Percentiles rank a stretch among this genome's conserved stretches.
Evolutionary conservation across 2,113 vertebrate genomes (phyloP).

Genomic region (zebrafish (Danio rerio)): DNA sequence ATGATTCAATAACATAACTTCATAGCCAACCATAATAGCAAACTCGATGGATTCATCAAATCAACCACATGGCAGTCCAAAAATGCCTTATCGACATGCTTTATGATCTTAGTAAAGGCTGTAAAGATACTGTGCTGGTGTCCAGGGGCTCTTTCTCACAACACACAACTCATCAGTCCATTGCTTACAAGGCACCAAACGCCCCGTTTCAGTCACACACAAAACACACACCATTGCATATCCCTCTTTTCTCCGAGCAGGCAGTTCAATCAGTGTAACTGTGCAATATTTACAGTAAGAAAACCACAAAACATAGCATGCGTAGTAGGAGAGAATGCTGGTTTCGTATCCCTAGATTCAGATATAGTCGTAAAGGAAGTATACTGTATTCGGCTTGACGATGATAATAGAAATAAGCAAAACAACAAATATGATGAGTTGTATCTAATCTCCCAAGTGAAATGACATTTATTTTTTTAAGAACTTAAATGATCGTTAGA

Average conservation of each 20-base stretch:
- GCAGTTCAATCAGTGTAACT: slow-evolving; percentile 49
- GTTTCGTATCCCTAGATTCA: slow-evolving; percentile 50
- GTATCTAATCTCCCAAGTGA: slow-evolving; percentile 50
- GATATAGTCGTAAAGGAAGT: slow-evolving; percentile 31
- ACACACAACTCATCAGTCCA: slow-evolving; percentile 8
- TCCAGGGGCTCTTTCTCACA: slow-evolving; percentile 31
- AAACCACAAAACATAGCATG: slow-evolving; percentile 68
- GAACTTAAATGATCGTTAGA: slow-evolving; percentile 51
- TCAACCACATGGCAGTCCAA: neutral
- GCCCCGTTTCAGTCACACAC: slow-evolving; percentile 30
- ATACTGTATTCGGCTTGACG: slow-evolving; percentile 1
- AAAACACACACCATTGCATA: slow-evolving; percentile 45
- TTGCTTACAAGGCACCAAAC: slow-evolving; percentile 35
- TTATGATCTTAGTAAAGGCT: slow-evolving; percentile 32
- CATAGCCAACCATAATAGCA: slow-evolving; percentile 66
- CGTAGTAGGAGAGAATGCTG: slow-evolving; percentile 50
- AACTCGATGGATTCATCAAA: slow-evolving; percentile 55
- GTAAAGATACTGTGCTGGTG: slow-evolving; percentile 51
- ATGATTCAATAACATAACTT: slow-evolving; percentile 57
- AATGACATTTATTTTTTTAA: slow-evolving; percentile 41
- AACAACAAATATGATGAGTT: slow-evolving; percentile 25
- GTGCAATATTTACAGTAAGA: slow-evolving; percentile 69
- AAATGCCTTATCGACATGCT: slow-evolving; percentile 73
- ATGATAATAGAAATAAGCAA: slow-evolving; percentile 26
- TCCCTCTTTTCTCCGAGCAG: slow-evolving; percentile 14